Base-by-base conservation (phyloP, 2,113 vertebrate genomes). In the Pangasianodon hypophthalmus region DNA sequence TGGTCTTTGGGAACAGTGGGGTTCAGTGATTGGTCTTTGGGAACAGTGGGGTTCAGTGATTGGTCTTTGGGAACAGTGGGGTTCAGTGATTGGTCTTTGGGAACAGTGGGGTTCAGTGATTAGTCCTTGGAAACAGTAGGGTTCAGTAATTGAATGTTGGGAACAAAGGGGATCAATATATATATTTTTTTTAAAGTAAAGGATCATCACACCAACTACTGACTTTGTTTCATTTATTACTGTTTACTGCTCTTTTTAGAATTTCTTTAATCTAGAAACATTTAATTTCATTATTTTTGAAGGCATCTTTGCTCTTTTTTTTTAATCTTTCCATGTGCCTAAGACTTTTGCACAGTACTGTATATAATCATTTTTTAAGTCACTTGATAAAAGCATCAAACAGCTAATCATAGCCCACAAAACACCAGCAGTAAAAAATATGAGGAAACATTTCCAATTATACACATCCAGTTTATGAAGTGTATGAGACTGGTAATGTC, bases 381-480 rank as follows among this genome's bases (percentile, higher is more conserved):
- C 37, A 41, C 13, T 18, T 41, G 32, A 73, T 75, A 75, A 80
- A 80, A 80, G 26, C 4, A 80, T 16, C 11, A 80, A 52, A 52
- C 48, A 46, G 41, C 26, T 50, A 80, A 52, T 50, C 10, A 29
- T 3, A 52, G 4, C 2, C 24, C 26, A 16, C 46, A 82, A 82
- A 26, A 41, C 54, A 50, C 26, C 29, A n/a, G 26, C n/a, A 89
- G 58, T 80, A 80, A 80, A 80, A 80, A 80, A 80, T n/a, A 80
- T 0, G 16, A 13, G 77, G 54, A 32, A 80, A 89, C 44, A 79
- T 48, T 48, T 79, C 19, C 44, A 89, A 41, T 83, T 21, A 56
- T 13, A 41, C 18, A 21, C n/a, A 52, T 83, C 18, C 52, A 10
- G 32, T 56, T 58, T 32, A 54, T 19, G 29, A 32, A 64, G 24